These are phyloP conservation scores for Leucophora obtusa DNA, from an alignment of 2,888 invertebrate species.

Conservation along the genomic window DNA sequence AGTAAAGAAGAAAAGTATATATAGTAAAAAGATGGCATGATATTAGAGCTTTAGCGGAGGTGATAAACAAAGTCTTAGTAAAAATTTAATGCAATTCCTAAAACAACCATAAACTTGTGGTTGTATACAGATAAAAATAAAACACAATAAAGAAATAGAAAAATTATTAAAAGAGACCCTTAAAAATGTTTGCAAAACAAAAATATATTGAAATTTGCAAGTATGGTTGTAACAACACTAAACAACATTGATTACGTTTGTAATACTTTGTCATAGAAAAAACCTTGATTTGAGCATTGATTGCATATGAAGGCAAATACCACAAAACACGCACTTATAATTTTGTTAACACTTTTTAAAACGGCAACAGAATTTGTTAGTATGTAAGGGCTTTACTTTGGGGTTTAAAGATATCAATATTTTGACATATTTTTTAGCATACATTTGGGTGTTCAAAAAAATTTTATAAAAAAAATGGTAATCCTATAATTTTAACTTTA, in stretches of 20 bases:
- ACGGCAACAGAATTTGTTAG: background rate
- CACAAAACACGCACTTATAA: background rate
- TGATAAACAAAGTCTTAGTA: constrained; percentile 54
- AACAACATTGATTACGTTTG: background rate
- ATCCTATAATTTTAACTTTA: too few species aligned
- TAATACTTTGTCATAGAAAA: constrained; percentile 1
- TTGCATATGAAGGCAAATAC: background rate
- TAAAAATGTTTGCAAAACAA: background rate
- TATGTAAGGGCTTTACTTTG: too few species aligned
- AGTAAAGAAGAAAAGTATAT: background rate
- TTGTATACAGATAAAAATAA: background rate
- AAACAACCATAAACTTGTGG: constrained; percentile 50
- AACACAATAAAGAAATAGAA: background rate
- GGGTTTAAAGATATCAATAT: too few species aligned
- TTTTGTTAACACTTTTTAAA: background rate
- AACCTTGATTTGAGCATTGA: background rate
- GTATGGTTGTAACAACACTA: background rate
- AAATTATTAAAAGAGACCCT: background rate
- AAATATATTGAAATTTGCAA: background rate
- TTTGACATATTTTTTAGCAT: too few species aligned
- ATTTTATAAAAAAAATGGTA: too few species aligned
- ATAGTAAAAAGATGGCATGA: constrained; percentile 24
- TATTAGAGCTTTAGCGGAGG: constrained; percentile 37
- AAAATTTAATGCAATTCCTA: constrained; percentile 63
- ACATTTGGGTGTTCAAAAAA: too few species aligned